phyloP scores from a whole-genome alignment of 1,140 invertebrate genomes.

The Leptestheria dahalacensis region DNA sequence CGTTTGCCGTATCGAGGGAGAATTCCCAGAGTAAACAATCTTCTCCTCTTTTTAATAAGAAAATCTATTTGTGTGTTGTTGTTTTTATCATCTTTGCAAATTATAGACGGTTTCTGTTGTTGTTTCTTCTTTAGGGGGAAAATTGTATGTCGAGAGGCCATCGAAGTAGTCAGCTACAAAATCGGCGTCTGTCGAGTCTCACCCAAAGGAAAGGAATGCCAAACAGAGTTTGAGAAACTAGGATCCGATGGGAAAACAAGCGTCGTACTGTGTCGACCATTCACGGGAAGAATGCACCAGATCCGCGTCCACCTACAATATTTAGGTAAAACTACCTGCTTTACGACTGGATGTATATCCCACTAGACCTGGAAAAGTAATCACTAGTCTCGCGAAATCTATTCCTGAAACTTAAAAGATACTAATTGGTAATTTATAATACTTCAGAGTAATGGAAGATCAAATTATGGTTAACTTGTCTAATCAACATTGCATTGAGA shows the following conservation, averaged over 20 bases:
- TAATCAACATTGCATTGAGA: no score
- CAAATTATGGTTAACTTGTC: no score
- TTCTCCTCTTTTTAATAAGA: not conserved
- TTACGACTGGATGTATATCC: no score
- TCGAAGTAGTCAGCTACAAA: slow-evolving; percentile 86
- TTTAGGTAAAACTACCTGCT: slow-evolving; percentile 43
- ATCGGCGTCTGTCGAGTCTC: slow-evolving; percentile 89
- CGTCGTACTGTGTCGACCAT: slow-evolving; percentile 80
- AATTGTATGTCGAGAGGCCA: slow-evolving; percentile 73
- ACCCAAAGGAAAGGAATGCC: slow-evolving; percentile 74
- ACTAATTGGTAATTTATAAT: no score
- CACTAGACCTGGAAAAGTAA: no score
- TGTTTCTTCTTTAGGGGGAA: slow-evolving; percentile 40
- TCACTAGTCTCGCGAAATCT: no score
- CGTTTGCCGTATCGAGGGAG: slow-evolving; percentile 87
- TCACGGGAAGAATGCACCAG: slow-evolving; percentile 95
- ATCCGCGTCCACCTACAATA: slow-evolving; percentile 98
- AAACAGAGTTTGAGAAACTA: slow-evolving; percentile 74
- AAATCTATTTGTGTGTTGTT: not conserved
- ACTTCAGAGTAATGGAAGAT: no score
- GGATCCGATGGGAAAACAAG: slow-evolving; percentile 77
- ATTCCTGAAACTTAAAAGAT: no score
- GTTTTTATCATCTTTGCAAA: slow-evolving; percentile 6
- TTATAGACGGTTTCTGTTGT: not conserved
- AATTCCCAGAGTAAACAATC: slow-evolving; percentile 79